Percentiles rank a stretch among this genome's conserved stretches.
Evolutionary conservation across 2,888 invertebrate genomes (phyloP).

Genomic region (Drosophila mercatorum): DNA sequence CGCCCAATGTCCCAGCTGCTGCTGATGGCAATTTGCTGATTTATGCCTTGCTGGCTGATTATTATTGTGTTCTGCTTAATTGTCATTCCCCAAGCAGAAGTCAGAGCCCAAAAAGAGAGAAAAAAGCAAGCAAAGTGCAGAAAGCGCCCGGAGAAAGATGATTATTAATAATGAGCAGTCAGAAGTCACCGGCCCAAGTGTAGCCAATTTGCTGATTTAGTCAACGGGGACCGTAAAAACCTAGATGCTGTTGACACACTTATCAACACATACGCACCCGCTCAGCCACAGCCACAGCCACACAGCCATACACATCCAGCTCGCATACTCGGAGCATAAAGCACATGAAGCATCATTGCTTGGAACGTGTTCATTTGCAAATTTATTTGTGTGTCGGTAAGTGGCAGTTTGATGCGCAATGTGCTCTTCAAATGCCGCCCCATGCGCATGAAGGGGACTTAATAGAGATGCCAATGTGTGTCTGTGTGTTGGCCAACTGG

Average conservation of each 20-base stretch:
- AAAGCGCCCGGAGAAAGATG: conserved; percentile 20
- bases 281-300: conserved; percentile 11
- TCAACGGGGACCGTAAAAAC: conserved; percentile 58
- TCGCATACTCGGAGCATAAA: conserved; percentile 10
- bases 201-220: conserved; percentile 76
- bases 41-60: conserved; percentile 72
- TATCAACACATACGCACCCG: conserved; percentile 61
- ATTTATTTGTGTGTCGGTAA: conserved; percentile 80
- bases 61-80: conserved; percentile 71
- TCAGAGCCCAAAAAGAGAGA: conserved; percentile 40
- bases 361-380: conserved; percentile 81
- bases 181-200: conserved; percentile 54
- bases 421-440: conserved; percentile 71
- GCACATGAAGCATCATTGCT: conserved; percentile 56
- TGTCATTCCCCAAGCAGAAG: conserved; percentile 64
- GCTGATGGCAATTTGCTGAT: conserved; percentile 67
- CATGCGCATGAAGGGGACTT: conserved; percentile 49
- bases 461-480: conserved; percentile 7
- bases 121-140: conserved; percentile 7
- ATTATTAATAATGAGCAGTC: conserved; percentile 65
- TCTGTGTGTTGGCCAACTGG: conserved; percentile 47
- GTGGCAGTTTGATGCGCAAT: conserved; percentile 78
- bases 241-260: conserved; percentile 77
- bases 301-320: conserved; percentile 12
- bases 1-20: conserved; percentile 14